Base-by-base conservation (phyloP, 2,797 vertebrate genomes). In the Huso huso region DNA sequence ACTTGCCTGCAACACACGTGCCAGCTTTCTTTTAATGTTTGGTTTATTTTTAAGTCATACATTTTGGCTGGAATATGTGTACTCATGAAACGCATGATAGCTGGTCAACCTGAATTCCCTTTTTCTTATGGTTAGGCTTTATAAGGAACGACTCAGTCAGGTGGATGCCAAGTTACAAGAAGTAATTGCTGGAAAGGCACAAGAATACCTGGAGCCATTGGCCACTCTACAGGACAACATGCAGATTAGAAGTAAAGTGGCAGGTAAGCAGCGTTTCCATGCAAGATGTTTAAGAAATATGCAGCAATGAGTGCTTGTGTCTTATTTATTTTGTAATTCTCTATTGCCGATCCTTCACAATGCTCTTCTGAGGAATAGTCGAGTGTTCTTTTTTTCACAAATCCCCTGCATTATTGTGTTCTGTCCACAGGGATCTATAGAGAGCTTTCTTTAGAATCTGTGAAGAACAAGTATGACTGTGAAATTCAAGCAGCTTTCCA, bases 191-290 rank as follows among this genome's bases (percentile, higher is more conserved):
- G 96, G 95, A 78, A 97, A 96, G 82, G 97, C 97, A 71, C 88
- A 94, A 7, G 97, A 99, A 74, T 99, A 99, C 80, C 89, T 99
- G 85, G 97, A 99, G 76, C 96, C 97, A 50, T 78, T 99, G 74
- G 97, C 97, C 74, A 93, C 94, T 79, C 88, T 99, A 73, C 97
- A 99, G 86, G 96, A 99, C 86, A 99, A 99, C 84, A 99, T 99
- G 96, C 97, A 98, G 86, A 99, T 99, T 76, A 89, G 96, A 81
- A 99, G 95, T 75, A 98, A 99, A 90, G 95, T 99, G 67, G 97
- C 97, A 75, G 96, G 97, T 99, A 81, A 76, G 82, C 55, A 66
- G 51, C 6, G 9, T 23, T 18, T 51, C 8, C 12, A 10, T 57
- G 6, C 13, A 10, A 4, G 15, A 53, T 53, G 48, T 13, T 7